A percentile compares a stretch with the other conserved stretches of the same genome.
These are phyloP conservation scores for Chauna torquata DNA, from an alignment of 2,113 vertebrate genomes.

Conservation along the genomic window DNA sequence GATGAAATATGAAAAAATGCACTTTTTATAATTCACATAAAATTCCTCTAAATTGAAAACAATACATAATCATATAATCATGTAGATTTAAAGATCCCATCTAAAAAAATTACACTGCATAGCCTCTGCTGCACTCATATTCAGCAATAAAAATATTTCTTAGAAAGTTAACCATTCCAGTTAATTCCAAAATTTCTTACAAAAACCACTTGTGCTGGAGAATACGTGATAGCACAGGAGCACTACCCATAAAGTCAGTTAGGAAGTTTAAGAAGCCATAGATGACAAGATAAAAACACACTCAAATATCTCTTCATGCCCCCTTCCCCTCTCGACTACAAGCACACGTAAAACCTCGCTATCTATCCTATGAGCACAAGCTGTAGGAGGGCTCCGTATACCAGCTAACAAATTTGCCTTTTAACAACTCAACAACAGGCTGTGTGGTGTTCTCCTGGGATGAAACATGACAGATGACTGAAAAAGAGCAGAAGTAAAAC, in stretches of 20 bases:
- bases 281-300: background rate
- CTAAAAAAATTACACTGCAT: background rate
- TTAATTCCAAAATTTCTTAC: background rate
- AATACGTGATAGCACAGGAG: background rate
- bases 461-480: background rate
- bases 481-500: background rate
- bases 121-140: background rate
- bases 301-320: background rate
- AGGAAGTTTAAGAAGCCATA: background rate
- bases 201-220: background rate
- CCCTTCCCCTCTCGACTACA: background rate
- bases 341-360: background rate
- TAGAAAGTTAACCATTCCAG: background rate
- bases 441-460: background rate
- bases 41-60: background rate
- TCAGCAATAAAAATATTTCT: background rate
- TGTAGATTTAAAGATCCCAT: background rate
- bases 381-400: background rate
- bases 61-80: background rate
- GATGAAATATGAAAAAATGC: background rate
- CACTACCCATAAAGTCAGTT: background rate
- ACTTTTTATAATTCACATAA: background rate
- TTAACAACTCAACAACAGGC: background rate
- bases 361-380: background rate
- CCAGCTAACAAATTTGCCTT: background rate